These are phyloP conservation scores for Drosophila eugracilis DNA, from an alignment of 1,140 invertebrate species.

Conservation along the genomic window DNA sequence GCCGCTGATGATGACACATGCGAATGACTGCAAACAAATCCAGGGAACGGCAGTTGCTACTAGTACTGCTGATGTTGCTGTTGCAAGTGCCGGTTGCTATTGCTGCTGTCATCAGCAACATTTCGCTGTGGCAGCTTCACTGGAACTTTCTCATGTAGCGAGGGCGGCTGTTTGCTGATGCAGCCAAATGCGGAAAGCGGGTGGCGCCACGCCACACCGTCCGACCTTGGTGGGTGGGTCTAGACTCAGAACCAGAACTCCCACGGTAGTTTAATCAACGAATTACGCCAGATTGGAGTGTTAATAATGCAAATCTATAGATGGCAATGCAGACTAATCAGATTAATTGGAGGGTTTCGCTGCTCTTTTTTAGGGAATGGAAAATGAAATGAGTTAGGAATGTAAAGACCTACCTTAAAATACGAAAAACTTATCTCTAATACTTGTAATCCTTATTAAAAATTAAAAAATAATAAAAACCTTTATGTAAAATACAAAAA, in stretches of 20 bases:
- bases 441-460: conserved; percentile 20
- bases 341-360: conserved; percentile 3
- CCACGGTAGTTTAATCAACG: conserved; percentile 21
- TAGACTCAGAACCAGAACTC: background rate
- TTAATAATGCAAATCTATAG: conserved; percentile 44
- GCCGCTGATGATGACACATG: conserved; percentile 76
- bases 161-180: conserved; percentile 30
- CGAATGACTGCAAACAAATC: conserved; percentile 76
- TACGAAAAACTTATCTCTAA: background rate
- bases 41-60: conserved; percentile 20
- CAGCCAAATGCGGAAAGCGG: conserved; percentile 12
- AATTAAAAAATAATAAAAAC: conserved; percentile 19
- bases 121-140: conserved; percentile 27
- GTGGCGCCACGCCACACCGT: background rate
- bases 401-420: background rate
- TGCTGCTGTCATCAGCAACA: conserved; percentile 74
- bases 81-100: conserved; percentile 50
- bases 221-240: conserved; percentile 37
- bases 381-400: background rate
- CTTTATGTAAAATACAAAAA: background rate
- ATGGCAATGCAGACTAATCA: conserved; percentile 23
- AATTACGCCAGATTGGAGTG: conserved; percentile 34
- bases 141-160: conserved; percentile 34
- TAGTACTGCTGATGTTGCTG: conserved; percentile 31
- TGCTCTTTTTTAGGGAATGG: background rate